A percentile compares a stretch with the other conserved stretches of the same genome.
phyloP scores from a whole-genome alignment of 1,140 invertebrate genomes.

The Aradophagus sp. region DNA sequence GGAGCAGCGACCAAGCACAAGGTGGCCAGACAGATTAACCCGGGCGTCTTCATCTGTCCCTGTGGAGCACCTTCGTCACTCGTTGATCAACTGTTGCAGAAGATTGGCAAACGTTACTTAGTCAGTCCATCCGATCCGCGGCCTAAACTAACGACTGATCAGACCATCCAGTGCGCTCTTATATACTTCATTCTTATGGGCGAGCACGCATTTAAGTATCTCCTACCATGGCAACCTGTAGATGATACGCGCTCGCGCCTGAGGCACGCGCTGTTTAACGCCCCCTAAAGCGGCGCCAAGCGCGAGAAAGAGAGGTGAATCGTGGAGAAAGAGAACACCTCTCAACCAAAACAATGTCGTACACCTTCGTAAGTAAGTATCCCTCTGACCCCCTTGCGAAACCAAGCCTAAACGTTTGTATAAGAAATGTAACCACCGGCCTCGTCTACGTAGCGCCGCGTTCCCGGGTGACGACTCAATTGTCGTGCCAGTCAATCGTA shows the following conservation, averaged over 20 bases:
- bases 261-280: slow-evolving; percentile 74
- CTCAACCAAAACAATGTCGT: slow-evolving; percentile 73
- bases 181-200: slow-evolving; percentile 63
- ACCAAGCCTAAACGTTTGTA: slow-evolving; percentile 61
- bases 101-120: too few species aligned
- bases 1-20: slow-evolving; percentile 37
- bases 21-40: slow-evolving; percentile 25
- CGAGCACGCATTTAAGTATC: slow-evolving; percentile 57
- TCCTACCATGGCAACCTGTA: slow-evolving; percentile 58
- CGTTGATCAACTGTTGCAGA: too few species aligned
- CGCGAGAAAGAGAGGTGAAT: slow-evolving; percentile 38
- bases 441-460: slow-evolving; percentile 24
- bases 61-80: too few species aligned
- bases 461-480: slow-evolving; percentile 29
- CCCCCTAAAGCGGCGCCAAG: slow-evolving; percentile 52
- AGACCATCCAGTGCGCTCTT: slow-evolving; percentile 61
- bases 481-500: slow-evolving; percentile 41
- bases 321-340: slow-evolving; percentile 54
- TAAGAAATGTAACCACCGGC: slow-evolving; percentile 34
- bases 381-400: slow-evolving; percentile 72
- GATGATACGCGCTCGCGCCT: slow-evolving; percentile 59
- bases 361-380: slow-evolving; percentile 70
- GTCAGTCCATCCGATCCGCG: slow-evolving; percentile 51
- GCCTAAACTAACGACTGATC: slow-evolving; percentile 60
- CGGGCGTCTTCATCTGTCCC: slow-evolving; percentile 37